Base-by-base conservation (phyloP, 2,113 vertebrate genomes). In the Aptenodytes patagonicus region DNA sequence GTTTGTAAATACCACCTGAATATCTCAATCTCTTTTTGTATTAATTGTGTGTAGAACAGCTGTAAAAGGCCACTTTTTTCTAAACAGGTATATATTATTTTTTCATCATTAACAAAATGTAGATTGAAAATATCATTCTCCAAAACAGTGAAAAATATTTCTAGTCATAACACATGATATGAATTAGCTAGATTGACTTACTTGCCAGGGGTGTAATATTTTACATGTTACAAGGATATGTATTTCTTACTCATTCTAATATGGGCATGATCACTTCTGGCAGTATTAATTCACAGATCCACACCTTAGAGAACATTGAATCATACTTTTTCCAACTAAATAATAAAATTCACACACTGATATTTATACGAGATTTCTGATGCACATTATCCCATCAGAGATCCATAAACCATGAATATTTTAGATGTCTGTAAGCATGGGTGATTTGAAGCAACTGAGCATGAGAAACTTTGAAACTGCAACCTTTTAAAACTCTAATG, bases 191-290 rank as follows among this genome's bases (percentile, higher is more conserved):
- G 42, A 52, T 13, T 92, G 13, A 24, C 58, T 97, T 65, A 61
- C 61, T 77, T 95, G 28, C 13, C 17, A 61, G 6, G 38, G 17
- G 5, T 93, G 38, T 29, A 29, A n/a, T 19, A 7, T 65, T 73
- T 73, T 87, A 64, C 26, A 60, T 26, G 21, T 70, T 94, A 55
- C 22, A 52, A 51, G 19, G 54, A 58, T 38, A 47, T 40, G 10
- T 26, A 82, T 95, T 93, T 94, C 88, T 92, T 95, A 72, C 58
- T 85, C n/a, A 51, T 96, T 95, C 46, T 76, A 91, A 86, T 92
- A 86, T 3, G 36, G 25, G 25, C 36, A 21, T 62, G 38, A 81
- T 83, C 4, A 78, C 38, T 85, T 95, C 86, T 3, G 6, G 8
- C 20, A 94, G 54, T 72, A 95, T 93, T 94, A 96, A 90, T 93